Evolutionary conservation across 2,888 invertebrate species (phyloP).

Genomic region (Balanococcus diminutus): DNA sequence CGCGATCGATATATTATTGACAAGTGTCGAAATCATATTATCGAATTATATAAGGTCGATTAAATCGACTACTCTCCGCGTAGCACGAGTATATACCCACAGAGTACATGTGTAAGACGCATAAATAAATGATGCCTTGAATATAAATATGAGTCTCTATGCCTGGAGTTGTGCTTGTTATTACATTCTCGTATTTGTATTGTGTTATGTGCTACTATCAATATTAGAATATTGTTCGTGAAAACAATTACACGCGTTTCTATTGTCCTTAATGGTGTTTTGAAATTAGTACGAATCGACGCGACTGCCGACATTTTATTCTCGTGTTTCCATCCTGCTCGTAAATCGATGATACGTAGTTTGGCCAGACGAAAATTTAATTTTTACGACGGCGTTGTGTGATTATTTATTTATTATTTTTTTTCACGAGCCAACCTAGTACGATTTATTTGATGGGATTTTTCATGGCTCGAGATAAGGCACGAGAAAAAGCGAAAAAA

Average conservation of each 20-base stretch:
- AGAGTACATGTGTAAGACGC: slow-evolving; percentile 1
- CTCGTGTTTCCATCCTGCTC: background rate
- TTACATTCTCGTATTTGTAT: slow-evolving; percentile 9
- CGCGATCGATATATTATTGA: background rate
- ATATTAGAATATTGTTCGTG: background rate
- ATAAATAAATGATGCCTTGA: slow-evolving; percentile 26
- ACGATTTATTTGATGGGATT: too few species aligned
- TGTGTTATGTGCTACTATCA: background rate
- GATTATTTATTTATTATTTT: too few species aligned
- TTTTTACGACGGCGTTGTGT: background rate
- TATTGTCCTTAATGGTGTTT: slow-evolving; percentile 23
- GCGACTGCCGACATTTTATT: background rate
- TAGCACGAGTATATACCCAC: too few species aligned
- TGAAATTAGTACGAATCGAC: background rate
- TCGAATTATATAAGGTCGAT: slow-evolving; percentile 22
- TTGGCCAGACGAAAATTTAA: background rate
- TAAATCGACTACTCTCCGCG: background rate
- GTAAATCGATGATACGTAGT: background rate
- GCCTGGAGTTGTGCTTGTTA: slow-evolving; percentile 1
- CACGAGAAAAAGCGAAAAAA: background rate
- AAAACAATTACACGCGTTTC: slow-evolving; percentile 31
- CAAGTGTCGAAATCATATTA: background rate
- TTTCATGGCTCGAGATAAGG: background rate
- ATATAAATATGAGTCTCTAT: background rate
- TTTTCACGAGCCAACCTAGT: too few species aligned